phyloP scores from a whole-genome alignment of 2,113 vertebrate genomes.

The Urocynchramus pylzowi region DNA sequence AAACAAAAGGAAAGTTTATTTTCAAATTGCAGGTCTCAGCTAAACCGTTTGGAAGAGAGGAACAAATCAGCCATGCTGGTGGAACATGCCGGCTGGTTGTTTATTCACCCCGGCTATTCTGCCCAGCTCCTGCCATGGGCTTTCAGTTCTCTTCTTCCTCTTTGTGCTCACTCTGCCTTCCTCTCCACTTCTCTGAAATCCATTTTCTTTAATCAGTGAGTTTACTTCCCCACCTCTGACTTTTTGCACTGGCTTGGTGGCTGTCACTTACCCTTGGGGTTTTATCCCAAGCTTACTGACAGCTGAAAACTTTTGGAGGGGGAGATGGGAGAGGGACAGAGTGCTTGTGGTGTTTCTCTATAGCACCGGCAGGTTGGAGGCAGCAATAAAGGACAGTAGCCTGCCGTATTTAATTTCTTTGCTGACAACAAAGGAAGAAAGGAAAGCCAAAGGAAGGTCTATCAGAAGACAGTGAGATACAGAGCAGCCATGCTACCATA shows the following conservation, averaged over 20 bases:
- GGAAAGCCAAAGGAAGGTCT: not conserved
- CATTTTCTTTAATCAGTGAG: not conserved
- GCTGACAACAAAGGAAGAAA: not conserved
- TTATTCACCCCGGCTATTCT: not conserved
- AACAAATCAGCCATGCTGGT: not conserved
- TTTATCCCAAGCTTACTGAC: not conserved
- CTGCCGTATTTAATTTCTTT: not conserved
- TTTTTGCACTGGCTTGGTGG: not conserved
- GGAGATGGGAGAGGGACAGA: not conserved
- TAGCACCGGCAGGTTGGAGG: not conserved
- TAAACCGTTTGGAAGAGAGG: not conserved
- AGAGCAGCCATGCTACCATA: not conserved
- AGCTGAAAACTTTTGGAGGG: not conserved
- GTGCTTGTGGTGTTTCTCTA: not conserved
- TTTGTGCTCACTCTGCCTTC: not conserved
- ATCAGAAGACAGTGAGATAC: not conserved
- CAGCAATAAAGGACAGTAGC: not conserved
- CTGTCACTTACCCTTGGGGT: not conserved
- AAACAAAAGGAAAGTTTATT: constrained; percentile 46
- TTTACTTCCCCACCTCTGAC: not conserved
- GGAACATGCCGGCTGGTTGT: not conserved
- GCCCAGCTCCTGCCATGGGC: not conserved
- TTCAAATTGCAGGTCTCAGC: not conserved
- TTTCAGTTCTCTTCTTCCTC: not conserved
- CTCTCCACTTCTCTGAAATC: not conserved